Base-by-base conservation (phyloP, 2,888 invertebrate genomes). In the Tridacna crocea region DNA sequence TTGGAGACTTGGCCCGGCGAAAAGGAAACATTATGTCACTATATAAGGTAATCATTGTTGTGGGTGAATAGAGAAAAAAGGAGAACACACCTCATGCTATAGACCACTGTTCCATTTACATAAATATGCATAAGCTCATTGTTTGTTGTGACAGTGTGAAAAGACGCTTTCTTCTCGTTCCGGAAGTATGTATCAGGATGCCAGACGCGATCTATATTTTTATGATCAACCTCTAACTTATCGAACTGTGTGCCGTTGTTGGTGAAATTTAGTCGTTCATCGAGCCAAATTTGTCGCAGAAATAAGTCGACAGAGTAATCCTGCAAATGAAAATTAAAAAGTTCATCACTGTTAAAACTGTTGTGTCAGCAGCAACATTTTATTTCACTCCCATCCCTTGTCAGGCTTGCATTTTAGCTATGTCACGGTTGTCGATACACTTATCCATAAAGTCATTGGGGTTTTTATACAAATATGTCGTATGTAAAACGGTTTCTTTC, bases 101-200 rank as follows among this genome's bases (percentile, higher is more conserved):
- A 79, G 0, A 75, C 63, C 0, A 79, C 63, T 8, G 79, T 75
- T 10, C 79, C 79, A 46, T 79, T 70, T 27, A 26, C 75, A 22
- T 51, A 51, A 17, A 79, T 75, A 63, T 79, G 79, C 79, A 79
- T 79, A 0, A 79, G 65, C 24, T 72, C 60, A 55, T 79, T 79
- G 0, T 61, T 61, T n/a, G 68, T 72, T 4, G 75, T 79, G 0
- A 79, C 79, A 15, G 75, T 55, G 72, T 79, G 79, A n/a, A 79
- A 61, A 4, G 61, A 47, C n/a, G 75, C 79, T 46, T 61, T 60
- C 55, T 68, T 75, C 48, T 79, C 79, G 24, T 79, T 79, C 27
- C 58, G 70, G 55, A 79, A 79, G 48, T 63, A 79, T 15, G 72
- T 70, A 55, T 79, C 79, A 12, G 79, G 79, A 46, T 70, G 75